Evolutionary conservation across 2,888 invertebrate genomes (phyloP), one percentile per base, ranked within the genome.

Genomic region (Brachynemurus nebulosus): DNA sequence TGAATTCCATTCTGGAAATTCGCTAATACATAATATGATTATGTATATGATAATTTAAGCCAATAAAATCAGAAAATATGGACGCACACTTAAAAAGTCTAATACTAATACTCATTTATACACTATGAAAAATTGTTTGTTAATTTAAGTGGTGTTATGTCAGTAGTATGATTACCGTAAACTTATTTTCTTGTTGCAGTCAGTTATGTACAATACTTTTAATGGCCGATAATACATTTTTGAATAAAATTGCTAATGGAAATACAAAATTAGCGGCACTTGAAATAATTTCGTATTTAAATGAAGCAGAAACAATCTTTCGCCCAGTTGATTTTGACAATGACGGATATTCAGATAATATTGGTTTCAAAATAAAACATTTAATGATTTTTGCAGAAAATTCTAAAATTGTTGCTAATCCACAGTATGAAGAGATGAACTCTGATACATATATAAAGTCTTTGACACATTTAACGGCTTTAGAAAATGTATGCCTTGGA

Each of bases 321-420:
- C 64, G 72, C 47, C 69, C 68, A 41, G 64, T 71, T 0, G 72
- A 72, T 51, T 72, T 72, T 47, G 65, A 72, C 49, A 67, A 67
- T 34, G 70, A 72, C 50, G 70, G 71, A 0, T 44, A 61, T 2
- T 69, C 72, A 3, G 72, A 72, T 57, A 72, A 72, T 54, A 69
- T 72, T 48, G 72, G 72, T 1, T 70, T 72, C 49, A 59, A 65
- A 39, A 65, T 71, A 6, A 70, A 70, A 49, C 68, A 70, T 54
- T n/a, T n/a, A n/a, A n/a, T n/a, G n/a, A n/a, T n/a, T n/a, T n/a
- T n/a, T n/a, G n/a, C n/a, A n/a, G n/a, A n/a, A n/a, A n/a, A n/a
- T n/a, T n/a, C n/a, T n/a, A n/a, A n/a, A n/a, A n/a, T n/a, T n/a
- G n/a, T n/a, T n/a, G n/a, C n/a, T n/a, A n/a, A n/a, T n/a, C n/a